These are phyloP conservation scores for Parotia lawesii DNA, from an alignment of 2,113 vertebrate species.

Conservation along the genomic window DNA sequence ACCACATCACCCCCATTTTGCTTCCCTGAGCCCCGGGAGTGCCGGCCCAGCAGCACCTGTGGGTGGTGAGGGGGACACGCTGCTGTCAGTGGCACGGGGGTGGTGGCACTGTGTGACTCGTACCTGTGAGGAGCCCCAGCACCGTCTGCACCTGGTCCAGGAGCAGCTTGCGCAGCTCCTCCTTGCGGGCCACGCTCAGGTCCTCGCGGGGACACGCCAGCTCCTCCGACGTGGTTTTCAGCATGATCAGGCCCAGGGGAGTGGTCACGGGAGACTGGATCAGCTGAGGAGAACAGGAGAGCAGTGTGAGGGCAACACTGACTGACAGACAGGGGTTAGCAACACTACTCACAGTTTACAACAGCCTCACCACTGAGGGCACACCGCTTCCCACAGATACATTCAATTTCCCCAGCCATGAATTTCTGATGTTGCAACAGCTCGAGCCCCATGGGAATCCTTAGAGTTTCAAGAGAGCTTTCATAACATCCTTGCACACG, in stretches of 20 bases:
- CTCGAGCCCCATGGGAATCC: background rate
- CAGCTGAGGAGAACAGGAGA: conserved; percentile 69
- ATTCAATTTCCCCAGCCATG: accelerated
- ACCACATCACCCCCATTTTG: accelerated
- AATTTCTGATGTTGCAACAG: background rate
- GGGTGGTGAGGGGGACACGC: background rate
- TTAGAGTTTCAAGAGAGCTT: background rate
- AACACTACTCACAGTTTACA: background rate
- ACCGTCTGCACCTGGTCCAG: conserved; percentile 94
- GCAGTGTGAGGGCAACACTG: accelerated
- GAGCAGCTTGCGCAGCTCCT: conserved; percentile 92
- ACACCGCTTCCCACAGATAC: background rate
- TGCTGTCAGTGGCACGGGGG: accelerated
- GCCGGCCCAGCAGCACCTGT: background rate
- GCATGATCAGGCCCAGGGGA: conserved; percentile 89
- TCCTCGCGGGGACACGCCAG: conserved; percentile 95
- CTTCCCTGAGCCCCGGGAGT: accelerated
- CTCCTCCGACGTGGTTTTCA: conserved; percentile 97
- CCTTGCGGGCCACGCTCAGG: conserved; percentile 91
- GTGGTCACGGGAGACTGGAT: conserved; percentile 91
- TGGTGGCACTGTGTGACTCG: background rate
- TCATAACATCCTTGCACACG: background rate
- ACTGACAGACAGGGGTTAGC: background rate
- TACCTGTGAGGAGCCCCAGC: conserved; percentile 91
- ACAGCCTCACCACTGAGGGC: no score